A percentile compares a stretch with the other conserved stretches of the same genome.
These are phyloP conservation scores for Benthosema pterotum DNA, from an alignment of 2,797 vertebrate genomes.

Conservation along the genomic window DNA sequence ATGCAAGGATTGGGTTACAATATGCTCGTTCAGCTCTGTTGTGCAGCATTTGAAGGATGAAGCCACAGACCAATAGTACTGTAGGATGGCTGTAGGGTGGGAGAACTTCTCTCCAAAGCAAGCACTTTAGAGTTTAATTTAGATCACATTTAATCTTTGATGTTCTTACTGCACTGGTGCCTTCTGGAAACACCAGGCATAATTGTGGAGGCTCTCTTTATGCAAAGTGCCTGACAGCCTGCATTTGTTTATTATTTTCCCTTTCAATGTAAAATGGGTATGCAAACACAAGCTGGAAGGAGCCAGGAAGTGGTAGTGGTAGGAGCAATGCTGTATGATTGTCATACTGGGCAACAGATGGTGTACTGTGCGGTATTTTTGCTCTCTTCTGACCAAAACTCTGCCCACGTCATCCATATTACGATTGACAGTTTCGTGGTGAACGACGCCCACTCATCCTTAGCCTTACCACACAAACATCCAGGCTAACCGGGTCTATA, in stretches of 20 bases:
- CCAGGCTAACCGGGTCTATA: no score
- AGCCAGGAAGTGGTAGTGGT: not conserved
- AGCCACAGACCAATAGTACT: not conserved
- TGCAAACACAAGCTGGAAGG: constrained; percentile 18
- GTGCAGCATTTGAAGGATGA: not conserved
- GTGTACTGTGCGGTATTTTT: not conserved
- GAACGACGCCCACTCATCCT: no score
- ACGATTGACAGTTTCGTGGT: no score
- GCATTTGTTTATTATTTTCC: constrained; percentile 24
- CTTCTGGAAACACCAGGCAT: not conserved
- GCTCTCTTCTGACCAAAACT: no score
- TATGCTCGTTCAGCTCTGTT: not conserved
- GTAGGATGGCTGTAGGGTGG: not conserved
- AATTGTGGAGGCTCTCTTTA: constrained; percentile 9
- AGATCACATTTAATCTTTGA: not conserved
- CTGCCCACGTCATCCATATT: no score
- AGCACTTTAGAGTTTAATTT: constrained; percentile 1
- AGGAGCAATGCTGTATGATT: not conserved
- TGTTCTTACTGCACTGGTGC: constrained; percentile 5
- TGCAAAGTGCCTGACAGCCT: constrained; percentile 35
- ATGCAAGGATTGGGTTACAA: not conserved
- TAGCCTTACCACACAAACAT: no score
- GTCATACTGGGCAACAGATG: not conserved
- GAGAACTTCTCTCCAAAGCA: not conserved
- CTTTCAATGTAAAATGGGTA: constrained; percentile 9